Evolutionary conservation across 2,888 invertebrate species (phyloP), one percentile per base, ranked within the genome.

Genomic region (Apeira syringaria): DNA sequence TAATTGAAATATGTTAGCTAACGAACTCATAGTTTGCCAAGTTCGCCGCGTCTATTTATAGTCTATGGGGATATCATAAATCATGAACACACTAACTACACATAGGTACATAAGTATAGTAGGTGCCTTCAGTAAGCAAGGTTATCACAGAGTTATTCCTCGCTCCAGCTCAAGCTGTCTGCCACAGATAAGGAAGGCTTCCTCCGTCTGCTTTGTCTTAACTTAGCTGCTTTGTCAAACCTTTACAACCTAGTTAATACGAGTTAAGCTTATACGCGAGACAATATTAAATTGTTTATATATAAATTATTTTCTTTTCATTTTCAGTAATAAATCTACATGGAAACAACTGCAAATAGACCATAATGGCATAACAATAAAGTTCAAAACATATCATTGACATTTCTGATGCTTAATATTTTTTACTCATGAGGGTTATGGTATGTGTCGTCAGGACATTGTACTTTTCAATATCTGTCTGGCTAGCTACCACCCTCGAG

Each of bases 171-270:
- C 41, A 37, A 57, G 65, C 76, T 80, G 80, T 48, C 59, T 61
- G 59, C 57, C 64, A 56, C 54, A 68, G 81, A 81, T 81, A 80
- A 81, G 73, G 71, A 63, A 43, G 55, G 64, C 67, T 71, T 63
- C 59, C 70, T 65, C 59, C 40, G 47, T 54, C 51, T 57, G 56
- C 62, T 75, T 76, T 79, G 76, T 74, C 68, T 72, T 41, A 65
- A 67, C 71, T 66, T 63, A 59, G 67, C 56, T 62, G 60, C 66
- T 70, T 69, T 73, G 70, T 69, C 54, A 65, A 52, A 61, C 50
- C 50, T 53, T 56, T 58, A 55, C 50, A 65, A 56, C 59, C 56
- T 53, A 64, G 59, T 62, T 62, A 36, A 34, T 27, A 35, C 34
- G 11, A 35, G 52, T n/a, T n/a, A n/a, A n/a, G n/a, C n/a, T n/a